Percentiles rank a stretch among this genome's conserved stretches.
Evolutionary conservation across 2,113 vertebrate genomes (phyloP).

Genomic region (Pangasianodon gigas): DNA sequence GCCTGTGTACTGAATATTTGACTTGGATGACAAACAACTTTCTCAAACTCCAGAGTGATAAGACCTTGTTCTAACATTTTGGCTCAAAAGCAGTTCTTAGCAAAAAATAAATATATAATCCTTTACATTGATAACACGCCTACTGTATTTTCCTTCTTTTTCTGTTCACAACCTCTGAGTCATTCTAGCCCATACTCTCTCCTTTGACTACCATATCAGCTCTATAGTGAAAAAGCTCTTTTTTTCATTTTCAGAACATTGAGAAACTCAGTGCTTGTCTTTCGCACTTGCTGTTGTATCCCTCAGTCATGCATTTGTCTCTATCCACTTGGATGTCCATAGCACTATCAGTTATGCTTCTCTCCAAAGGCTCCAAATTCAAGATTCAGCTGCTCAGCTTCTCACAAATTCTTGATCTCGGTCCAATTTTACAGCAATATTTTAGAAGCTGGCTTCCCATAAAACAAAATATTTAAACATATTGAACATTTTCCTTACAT

Average conservation of each 20-base stretch:
- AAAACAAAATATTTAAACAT: not conserved
- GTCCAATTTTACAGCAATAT: not conserved
- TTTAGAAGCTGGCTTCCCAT: not conserved
- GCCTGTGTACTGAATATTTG: not conserved
- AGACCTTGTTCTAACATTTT: not conserved
- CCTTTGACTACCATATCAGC: slow-evolving; percentile 1
- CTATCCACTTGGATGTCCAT: not conserved
- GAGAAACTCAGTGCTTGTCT: slow-evolving; percentile 17
- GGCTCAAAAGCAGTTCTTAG: not conserved
- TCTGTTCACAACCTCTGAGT: slow-evolving; percentile 22
- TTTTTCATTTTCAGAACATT: slow-evolving; percentile 1
- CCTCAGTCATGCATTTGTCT: not conserved
- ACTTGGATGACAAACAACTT: not conserved
- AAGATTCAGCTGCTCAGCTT: not conserved
- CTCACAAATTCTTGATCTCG: not conserved
- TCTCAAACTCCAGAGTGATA: not conserved
- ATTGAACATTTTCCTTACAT: not conserved
- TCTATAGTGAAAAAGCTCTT: slow-evolving; percentile 4
- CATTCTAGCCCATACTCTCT: not conserved
- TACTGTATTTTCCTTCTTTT: not conserved
- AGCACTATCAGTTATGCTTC: not conserved
- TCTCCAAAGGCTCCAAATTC: not conserved
- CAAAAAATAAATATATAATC: slow-evolving; percentile 9
- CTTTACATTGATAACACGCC: not conserved
- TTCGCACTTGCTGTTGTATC: not conserved